These are phyloP conservation scores for Brachyhypopomus occidentalis DNA, from an alignment of 2,113 vertebrate genomes.

Conservation along the genomic window DNA sequence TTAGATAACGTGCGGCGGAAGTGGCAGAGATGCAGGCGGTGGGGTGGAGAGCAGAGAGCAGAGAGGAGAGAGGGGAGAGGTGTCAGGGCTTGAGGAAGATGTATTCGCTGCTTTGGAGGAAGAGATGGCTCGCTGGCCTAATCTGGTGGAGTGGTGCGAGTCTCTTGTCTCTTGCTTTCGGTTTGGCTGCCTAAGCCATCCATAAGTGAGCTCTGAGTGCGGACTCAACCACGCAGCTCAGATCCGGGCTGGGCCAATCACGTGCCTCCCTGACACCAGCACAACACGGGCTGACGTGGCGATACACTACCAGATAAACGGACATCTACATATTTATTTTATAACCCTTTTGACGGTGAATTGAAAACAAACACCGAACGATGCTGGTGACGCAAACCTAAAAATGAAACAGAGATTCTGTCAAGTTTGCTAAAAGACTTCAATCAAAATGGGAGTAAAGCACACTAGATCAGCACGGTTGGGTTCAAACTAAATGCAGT, in stretches of 20 bases:
- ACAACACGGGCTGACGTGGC: not conserved
- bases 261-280: not conserved
- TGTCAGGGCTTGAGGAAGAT: slow-evolving; percentile 85
- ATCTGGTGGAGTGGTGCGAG: slow-evolving; percentile 69
- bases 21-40: slow-evolving; percentile 25
- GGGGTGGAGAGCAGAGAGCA: slow-evolving; percentile 66
- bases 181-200: slow-evolving; percentile 6
- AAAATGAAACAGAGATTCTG: not conserved
- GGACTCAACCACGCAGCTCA: slow-evolving; percentile 38
- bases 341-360: not conserved
- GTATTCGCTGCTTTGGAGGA: slow-evolving; percentile 80
- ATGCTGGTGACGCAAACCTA: not conserved
- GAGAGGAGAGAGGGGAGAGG: slow-evolving; percentile 61
- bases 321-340: not conserved
- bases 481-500: slow-evolving; percentile 52
- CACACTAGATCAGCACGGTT: slow-evolving; percentile 61
- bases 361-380: not conserved
- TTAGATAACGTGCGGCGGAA: slow-evolving; percentile 81
- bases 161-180: slow-evolving; percentile 39
- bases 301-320: not conserved
- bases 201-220: slow-evolving; percentile 30
- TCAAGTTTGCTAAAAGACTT: not conserved
- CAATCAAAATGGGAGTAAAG: not conserved
- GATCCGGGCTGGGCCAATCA: slow-evolving; percentile 15
- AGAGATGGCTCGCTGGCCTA: slow-evolving; percentile 80